Base-by-base conservation (phyloP, 2,888 invertebrate genomes). In the Ceramica pisi region DNA sequence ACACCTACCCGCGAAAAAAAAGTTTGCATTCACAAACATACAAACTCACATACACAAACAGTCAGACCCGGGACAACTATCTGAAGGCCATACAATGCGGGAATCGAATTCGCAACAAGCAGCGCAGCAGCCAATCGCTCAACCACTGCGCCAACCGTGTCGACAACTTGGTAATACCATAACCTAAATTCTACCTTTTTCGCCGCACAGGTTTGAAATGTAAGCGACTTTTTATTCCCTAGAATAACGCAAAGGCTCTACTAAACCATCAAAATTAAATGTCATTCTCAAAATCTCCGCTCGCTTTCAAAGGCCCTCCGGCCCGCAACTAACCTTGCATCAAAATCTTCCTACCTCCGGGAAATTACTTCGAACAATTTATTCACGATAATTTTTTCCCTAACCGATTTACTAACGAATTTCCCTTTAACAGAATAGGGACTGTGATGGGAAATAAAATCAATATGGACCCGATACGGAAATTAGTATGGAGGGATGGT, bases 401-500 rank as follows among this genome's bases (percentile, higher is more conserved):
- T 50, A 66, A 67, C 79, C 67, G 41, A 71, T 75, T 72, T 60
- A 64, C 38, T 72, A 79, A 65, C 70, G 71, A 75, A 81, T 75
- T 77, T 75, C 67, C 60, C 59, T 66, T 59, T 75, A 67, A 57
- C 85, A 86, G 90, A 91, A 92, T 90, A 90, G 65, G 86, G 75
- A 76, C 66, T 67, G 68, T 69, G 76, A 86, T 80, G 72, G 86
- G 83, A 83, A 78, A 75, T 78, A 75, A 82, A 87, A 88, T 91
- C 89, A 87, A 89, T 90, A 84, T 74, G 74, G 71, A 78, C 74
- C 83, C 88, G 84, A 90, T 90, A 90, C 87, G 88, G 88, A 91
- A 91, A 93, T 92, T 91, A 89, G 87, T 89, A 90, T 90, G 89
- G 86, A 80, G 80, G 83, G 68, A 68, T 82, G 80, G 75, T 86